Conservation (phyloP, 1,140 invertebrate species). For the Hylaeus anthracinus region DNA sequence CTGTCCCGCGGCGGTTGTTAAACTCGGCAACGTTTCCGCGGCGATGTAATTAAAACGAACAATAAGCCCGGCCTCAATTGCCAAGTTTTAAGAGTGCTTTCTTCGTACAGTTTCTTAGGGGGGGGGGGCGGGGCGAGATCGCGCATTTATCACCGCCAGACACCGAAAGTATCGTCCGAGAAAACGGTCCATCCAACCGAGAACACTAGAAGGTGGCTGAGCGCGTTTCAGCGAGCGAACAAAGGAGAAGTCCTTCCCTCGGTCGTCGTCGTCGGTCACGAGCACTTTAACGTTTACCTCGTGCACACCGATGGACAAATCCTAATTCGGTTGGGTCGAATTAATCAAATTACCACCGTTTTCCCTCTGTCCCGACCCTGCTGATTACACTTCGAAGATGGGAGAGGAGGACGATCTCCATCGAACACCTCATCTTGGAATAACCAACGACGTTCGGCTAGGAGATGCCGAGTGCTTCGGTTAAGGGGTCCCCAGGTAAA, state of each 20-base stretch:
- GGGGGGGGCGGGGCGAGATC: neutral
- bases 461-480: conserved; percentile 50
- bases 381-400: neutral
- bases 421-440: conserved; percentile 61
- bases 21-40: neutral
- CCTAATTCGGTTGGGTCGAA: conserved; percentile 55
- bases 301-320: conserved; percentile 24
- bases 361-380: neutral
- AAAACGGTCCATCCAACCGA: conserved; percentile 27
- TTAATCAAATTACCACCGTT: conserved; percentile 60
- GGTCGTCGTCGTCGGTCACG: neutral
- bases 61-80: conserved; percentile 51
- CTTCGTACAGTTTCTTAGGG: conserved; percentile 36
- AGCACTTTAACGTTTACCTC: conserved; percentile 39
- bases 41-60: conserved; percentile 59
- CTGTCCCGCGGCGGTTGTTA: neutral
- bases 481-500: conserved; percentile 63
- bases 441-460: conserved; percentile 58
- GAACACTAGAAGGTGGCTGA: neutral
- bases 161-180: conserved; percentile 26
- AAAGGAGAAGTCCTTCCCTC: neutral
- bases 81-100: conserved; percentile 51
- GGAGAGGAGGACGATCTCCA: conserved; percentile 42
- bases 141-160: conserved; percentile 43
- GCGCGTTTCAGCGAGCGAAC: conserved; percentile 1